Conservation (phyloP, 2,888 invertebrate genomes). For the Bursaphelenchus okinawaensis region DNA sequence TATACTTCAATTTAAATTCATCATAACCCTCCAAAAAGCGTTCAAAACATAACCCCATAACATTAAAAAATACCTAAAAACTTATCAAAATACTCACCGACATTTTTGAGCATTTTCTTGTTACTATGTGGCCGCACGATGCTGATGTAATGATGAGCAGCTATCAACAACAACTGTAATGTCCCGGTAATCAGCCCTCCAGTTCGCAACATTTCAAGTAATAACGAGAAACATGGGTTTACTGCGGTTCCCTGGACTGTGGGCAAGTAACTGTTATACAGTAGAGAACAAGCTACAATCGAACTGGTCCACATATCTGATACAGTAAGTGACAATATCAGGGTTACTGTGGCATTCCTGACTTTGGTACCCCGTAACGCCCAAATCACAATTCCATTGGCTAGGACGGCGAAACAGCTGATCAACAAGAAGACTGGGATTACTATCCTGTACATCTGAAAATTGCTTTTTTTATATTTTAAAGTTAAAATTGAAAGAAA, state of each 20-base stretch:
- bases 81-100: too few relatives aligned
- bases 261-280: constrained; percentile 40
- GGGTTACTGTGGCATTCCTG: constrained; percentile 34
- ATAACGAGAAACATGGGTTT: constrained; percentile 34
- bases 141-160: constrained; percentile 36
- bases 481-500: not conserved
- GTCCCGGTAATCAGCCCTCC: constrained; percentile 38
- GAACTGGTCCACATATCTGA: constrained; percentile 39
- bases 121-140: constrained; percentile 25
- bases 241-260: constrained; percentile 32
- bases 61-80: too few relatives aligned
- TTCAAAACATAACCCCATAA: too few relatives aligned
- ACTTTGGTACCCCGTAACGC: constrained; percentile 37
- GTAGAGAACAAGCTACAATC: constrained; percentile 34
- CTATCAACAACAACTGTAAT: constrained; percentile 33
- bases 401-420: constrained; percentile 31
- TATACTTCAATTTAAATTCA: too few relatives aligned
- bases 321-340: constrained; percentile 32
- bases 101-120: not conserved
- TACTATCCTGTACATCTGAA: constrained; percentile 37
- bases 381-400: constrained; percentile 31
- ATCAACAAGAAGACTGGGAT: constrained; percentile 33
- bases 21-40: too few relatives aligned
- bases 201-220: constrained; percentile 37
- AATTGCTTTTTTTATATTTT: not conserved